phyloP scores from a whole-genome alignment of 1,140 invertebrate species.

The Trissolcus basalis region DNA sequence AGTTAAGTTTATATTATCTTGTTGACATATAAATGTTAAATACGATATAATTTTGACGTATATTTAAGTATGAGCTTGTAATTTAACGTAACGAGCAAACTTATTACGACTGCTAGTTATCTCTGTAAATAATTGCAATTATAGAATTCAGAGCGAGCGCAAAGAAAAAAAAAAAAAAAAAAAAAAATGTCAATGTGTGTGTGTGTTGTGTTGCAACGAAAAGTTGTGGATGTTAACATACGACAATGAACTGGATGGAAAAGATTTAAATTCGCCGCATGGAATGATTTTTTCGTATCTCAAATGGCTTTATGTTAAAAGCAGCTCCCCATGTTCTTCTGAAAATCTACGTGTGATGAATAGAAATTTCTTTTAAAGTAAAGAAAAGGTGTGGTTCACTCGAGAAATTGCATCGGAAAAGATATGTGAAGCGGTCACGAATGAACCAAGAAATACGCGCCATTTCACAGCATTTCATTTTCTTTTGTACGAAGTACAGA shows the following conservation, averaged over 20 bases:
- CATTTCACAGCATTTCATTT: conserved; percentile 34
- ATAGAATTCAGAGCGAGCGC: too few species aligned
- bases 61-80: too few species aligned
- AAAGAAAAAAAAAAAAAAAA: too few species aligned
- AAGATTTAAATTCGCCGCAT: conserved; percentile 18
- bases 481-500: conserved; percentile 35
- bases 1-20: too few species aligned
- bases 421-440: conserved; percentile 40
- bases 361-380: conserved; percentile 31
- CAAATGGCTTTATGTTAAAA: conserved; percentile 30
- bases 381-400: conserved; percentile 34
- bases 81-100: too few species aligned
- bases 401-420: conserved; percentile 26
- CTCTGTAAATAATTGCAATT: too few species aligned
- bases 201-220: too few species aligned
- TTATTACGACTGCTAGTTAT: too few species aligned
- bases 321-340: conserved; percentile 22
- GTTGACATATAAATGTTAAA: too few species aligned
- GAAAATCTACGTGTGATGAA: conserved; percentile 39
- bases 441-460: conserved; percentile 35
- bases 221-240: too few species aligned
- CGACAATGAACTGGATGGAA: background rate
- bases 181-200: too few species aligned
- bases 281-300: conserved; percentile 21
- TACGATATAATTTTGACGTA: too few species aligned